Conservation (phyloP, 1,140 invertebrate genomes). For the Ectropis grisescens region DNA sequence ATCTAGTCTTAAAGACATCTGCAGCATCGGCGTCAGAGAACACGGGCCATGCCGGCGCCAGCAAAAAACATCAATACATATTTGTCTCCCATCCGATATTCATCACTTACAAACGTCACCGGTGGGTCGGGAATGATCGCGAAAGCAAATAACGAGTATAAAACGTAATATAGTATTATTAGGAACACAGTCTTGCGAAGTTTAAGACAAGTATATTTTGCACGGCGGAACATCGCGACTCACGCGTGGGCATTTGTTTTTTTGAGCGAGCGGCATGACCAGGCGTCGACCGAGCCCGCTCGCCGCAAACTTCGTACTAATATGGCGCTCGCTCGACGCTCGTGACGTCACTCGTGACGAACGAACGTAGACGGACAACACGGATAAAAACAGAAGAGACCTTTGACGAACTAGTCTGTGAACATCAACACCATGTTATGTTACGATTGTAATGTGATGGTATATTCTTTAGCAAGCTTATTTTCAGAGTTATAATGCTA, state of each 20-base stretch:
- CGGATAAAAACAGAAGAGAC: no score
- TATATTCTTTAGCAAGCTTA: no score
- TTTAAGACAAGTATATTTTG: constrained; percentile 16
- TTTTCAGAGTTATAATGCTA: no score
- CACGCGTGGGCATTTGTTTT: constrained; percentile 6
- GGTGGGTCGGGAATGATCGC: constrained; percentile 9
- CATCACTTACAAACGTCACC: constrained; percentile 16
- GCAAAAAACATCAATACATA: constrained; percentile 18
- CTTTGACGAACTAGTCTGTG: no score
- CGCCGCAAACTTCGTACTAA: no score
- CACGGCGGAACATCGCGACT: constrained; percentile 20
- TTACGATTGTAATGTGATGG: no score
- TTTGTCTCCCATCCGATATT: constrained; percentile 16
- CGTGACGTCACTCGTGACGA: no score
- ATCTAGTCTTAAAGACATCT: constrained; percentile 12
- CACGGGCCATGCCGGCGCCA: constrained; percentile 6
- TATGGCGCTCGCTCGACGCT: no score
- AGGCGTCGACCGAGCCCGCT: constrained; percentile 11
- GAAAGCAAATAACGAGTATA: neutral
- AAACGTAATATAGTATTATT: constrained; percentile 1
- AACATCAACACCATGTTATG: no score
- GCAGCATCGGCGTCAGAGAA: constrained; percentile 18
- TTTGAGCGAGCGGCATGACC: neutral
- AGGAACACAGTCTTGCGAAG: constrained; percentile 14
- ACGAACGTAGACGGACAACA: no score